A percentile compares a stretch with the other conserved stretches of the same genome.
These are phyloP conservation scores for Psilopsiagon aurifrons DNA, from an alignment of 2,113 vertebrate species.

Conservation along the genomic window DNA sequence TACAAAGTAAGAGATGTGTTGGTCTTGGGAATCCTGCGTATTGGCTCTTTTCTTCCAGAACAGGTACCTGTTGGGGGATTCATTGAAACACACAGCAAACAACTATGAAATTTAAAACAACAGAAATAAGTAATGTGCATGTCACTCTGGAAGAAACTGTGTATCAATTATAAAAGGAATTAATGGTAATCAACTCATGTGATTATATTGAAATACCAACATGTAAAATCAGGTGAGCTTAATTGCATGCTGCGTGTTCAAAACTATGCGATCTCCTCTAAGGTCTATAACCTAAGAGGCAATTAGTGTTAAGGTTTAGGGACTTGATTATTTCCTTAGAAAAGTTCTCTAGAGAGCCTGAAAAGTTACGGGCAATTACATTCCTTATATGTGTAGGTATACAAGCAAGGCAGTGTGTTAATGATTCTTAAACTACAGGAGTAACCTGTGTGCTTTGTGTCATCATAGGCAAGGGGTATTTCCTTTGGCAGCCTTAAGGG, in stretches of 20 bases:
- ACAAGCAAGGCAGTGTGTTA: background rate
- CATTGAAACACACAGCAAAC: background rate
- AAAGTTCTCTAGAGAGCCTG: background rate
- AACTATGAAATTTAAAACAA: background rate
- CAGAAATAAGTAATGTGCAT: background rate
- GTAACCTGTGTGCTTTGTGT: accelerated
- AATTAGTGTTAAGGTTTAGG: background rate
- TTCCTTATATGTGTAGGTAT: background rate
- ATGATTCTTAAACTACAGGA: background rate
- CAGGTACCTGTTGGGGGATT: background rate
- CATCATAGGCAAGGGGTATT: accelerated
- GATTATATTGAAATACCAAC: background rate
- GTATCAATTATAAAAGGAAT: background rate
- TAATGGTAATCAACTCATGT: background rate
- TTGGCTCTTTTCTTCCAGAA: accelerated
- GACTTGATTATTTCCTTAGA: background rate
- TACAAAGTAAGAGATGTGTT: background rate
- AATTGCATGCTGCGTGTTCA: background rate
- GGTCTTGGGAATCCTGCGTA: background rate
- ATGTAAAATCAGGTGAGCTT: background rate
- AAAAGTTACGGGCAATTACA: background rate
- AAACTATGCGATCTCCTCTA: background rate
- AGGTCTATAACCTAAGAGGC: background rate
- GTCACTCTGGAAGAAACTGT: background rate
- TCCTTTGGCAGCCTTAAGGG: background rate